A percentile compares a stretch with the other conserved stretches of the same genome.
phyloP scores from a whole-genome alignment of 1,140 invertebrate species.

The Grapholita molesta region DNA sequence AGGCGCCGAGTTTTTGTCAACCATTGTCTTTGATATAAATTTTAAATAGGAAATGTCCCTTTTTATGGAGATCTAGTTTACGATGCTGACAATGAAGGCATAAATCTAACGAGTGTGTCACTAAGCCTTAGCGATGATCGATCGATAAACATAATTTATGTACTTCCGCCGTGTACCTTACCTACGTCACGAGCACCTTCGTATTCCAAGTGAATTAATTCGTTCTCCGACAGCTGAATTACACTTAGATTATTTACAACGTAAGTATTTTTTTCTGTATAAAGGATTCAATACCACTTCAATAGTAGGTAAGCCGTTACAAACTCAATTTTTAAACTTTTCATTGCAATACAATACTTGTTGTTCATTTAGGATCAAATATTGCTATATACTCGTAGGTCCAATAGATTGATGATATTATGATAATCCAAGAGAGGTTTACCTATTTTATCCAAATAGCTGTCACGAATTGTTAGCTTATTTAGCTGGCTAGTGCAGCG shows the following conservation, averaged over 20 bases:
- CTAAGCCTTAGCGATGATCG: conserved; percentile 62
- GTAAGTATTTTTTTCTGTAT: not conserved
- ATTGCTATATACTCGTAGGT: too few species aligned
- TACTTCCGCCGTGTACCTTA: conserved; percentile 59
- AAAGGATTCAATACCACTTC: not conserved
- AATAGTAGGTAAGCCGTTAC: too few species aligned
- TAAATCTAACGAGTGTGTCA: conserved; percentile 71
- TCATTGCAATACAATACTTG: too few species aligned
- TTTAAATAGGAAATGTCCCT: conserved; percentile 77
- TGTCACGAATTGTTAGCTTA: not conserved
- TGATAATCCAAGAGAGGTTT: too few species aligned
- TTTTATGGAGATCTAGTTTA: conserved; percentile 78
- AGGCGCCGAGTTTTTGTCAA: conserved; percentile 75
- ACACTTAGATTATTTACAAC: not conserved
- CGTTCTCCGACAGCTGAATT: conserved; percentile 19
- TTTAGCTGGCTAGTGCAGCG: too few species aligned
- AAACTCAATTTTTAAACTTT: too few species aligned
- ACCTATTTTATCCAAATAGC: too few species aligned
- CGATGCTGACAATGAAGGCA: conserved; percentile 69
- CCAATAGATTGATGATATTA: too few species aligned
- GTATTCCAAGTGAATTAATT: conserved; percentile 46
- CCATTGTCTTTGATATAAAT: conserved; percentile 78
- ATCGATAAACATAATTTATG: conserved; percentile 77
- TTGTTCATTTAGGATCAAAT: too few species aligned
- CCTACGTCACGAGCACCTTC: conserved; percentile 36